Evolutionary conservation across 30 jellyfish, hydroid and myxozoan species (phyloP).

Genomic region (Phacellophora camtschatica): DNA sequence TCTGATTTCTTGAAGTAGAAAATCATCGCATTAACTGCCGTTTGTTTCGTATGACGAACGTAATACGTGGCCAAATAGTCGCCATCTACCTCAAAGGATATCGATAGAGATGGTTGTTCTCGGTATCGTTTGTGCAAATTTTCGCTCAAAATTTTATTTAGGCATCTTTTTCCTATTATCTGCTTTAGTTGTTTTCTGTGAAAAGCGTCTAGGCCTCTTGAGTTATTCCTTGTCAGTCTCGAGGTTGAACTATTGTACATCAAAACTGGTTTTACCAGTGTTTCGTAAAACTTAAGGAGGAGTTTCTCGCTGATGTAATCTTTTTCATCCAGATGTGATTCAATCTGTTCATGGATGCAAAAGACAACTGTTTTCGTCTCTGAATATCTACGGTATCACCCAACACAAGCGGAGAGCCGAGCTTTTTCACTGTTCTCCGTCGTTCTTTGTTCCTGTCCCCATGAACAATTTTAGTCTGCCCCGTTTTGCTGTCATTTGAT

Average conservation of each 20-base stretch:
- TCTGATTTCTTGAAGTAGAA: constrained; percentile 44
- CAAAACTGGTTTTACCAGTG: constrained; percentile 38
- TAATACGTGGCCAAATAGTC: constrained; percentile 46
- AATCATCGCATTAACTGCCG: constrained; percentile 37
- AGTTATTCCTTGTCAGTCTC: constrained; percentile 30
- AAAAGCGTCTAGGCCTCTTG: constrained; percentile 34
- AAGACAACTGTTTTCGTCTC: background rate
- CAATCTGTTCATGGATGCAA: constrained; percentile 7
- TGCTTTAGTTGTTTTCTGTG: constrained; percentile 40
- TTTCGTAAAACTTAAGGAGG: constrained; percentile 43
- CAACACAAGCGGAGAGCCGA: background rate
- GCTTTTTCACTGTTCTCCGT: background rate
- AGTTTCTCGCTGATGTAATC: constrained; percentile 35
- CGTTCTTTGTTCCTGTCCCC: constrained; percentile 21
- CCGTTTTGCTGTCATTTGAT: constrained; percentile 10
- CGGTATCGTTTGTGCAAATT: constrained; percentile 25
- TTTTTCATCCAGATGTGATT: constrained; percentile 9
- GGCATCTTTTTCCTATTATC: constrained; percentile 40
- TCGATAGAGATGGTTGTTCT: constrained; percentile 31
- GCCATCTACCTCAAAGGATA: constrained; percentile 50
- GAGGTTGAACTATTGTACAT: constrained; percentile 34
- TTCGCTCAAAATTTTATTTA: constrained; percentile 23
- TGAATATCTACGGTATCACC: constrained; percentile 6
- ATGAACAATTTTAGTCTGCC: background rate
- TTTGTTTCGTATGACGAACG: constrained; percentile 34